Percentiles rank a stretch among this genome's conserved stretches.
phyloP scores from a whole-genome alignment of 2,888 invertebrate species.

The Cetonia aurata region DNA sequence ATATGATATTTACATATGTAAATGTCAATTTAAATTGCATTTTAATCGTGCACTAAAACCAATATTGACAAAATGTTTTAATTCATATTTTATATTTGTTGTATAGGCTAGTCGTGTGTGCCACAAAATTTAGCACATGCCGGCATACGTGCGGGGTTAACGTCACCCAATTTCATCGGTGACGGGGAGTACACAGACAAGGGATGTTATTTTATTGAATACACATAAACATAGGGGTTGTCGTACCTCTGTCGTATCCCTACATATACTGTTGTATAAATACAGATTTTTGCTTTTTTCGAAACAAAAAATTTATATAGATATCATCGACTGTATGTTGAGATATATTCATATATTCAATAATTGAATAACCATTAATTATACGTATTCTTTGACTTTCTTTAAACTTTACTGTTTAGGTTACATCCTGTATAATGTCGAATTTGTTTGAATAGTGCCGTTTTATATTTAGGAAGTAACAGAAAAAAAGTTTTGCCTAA shows the following conservation, averaged over 20 bases:
- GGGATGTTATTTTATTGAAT: conserved; percentile 35
- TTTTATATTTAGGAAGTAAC: too few relatives aligned
- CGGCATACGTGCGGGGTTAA: background rate
- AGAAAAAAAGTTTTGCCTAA: too few relatives aligned
- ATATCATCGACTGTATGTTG: too few relatives aligned
- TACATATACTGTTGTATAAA: too few relatives aligned
- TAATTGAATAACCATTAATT: too few relatives aligned
- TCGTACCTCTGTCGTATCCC: background rate
- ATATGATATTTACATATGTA: conserved; percentile 49
- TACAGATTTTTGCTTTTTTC: too few relatives aligned
- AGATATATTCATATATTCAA: too few relatives aligned
- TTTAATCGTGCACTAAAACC: conserved; percentile 50
- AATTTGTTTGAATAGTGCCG: too few relatives aligned
- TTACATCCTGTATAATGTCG: too few relatives aligned
- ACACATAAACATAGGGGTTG: conserved; percentile 18
- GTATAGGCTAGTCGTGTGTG: conserved; percentile 18
- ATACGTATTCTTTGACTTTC: too few relatives aligned
- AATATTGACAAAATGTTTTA: conserved; percentile 50
- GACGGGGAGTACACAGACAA: conserved; percentile 5
- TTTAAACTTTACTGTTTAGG: too few relatives aligned
- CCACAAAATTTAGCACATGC: conserved; percentile 1
- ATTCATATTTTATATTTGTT: conserved; percentile 48
- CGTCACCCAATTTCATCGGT: conserved; percentile 19
- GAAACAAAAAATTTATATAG: too few relatives aligned
- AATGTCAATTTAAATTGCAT: conserved; percentile 50